Evolutionary conservation across 2,888 invertebrate species (phyloP).

Genomic region (Argyra leucocephala): DNA sequence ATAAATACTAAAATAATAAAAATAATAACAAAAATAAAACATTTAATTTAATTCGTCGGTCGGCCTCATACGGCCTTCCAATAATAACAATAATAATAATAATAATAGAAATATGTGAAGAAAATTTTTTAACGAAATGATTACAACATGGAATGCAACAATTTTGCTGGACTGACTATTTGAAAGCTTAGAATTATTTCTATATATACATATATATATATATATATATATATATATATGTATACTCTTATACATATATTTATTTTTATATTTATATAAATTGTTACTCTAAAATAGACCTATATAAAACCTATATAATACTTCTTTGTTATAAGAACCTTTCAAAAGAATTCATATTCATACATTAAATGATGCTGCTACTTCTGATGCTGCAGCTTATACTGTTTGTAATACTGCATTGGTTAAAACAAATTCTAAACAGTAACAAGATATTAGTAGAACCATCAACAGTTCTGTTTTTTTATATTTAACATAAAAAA

Average conservation of each 20-base stretch:
- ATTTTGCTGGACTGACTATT: neutral
- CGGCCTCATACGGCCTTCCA: neutral
- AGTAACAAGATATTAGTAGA: neutral
- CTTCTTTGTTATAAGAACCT: too few relatives aligned
- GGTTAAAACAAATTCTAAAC: neutral
- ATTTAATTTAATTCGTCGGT: neutral
- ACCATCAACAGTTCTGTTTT: neutral
- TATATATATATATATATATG: too few relatives aligned
- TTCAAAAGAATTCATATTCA: conserved; percentile 5
- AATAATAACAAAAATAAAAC: neutral
- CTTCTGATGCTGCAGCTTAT: too few relatives aligned
- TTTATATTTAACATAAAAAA: too few relatives aligned
- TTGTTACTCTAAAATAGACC: too few relatives aligned
- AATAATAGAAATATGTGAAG: neutral
- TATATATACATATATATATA: too few relatives aligned
- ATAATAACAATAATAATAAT: neutral
- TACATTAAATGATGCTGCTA: too few relatives aligned
- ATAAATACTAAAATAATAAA: too few relatives aligned
- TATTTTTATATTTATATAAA: too few relatives aligned
- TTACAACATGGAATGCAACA: conserved; percentile 3
- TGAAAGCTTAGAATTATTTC: neutral
- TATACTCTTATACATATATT: too few relatives aligned
- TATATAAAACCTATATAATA: too few relatives aligned
- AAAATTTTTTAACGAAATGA: conserved; percentile 1
- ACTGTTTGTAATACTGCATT: too few relatives aligned